Conservation (phyloP, 2,888 invertebrate genomes). For the Orthosia gracilis region DNA sequence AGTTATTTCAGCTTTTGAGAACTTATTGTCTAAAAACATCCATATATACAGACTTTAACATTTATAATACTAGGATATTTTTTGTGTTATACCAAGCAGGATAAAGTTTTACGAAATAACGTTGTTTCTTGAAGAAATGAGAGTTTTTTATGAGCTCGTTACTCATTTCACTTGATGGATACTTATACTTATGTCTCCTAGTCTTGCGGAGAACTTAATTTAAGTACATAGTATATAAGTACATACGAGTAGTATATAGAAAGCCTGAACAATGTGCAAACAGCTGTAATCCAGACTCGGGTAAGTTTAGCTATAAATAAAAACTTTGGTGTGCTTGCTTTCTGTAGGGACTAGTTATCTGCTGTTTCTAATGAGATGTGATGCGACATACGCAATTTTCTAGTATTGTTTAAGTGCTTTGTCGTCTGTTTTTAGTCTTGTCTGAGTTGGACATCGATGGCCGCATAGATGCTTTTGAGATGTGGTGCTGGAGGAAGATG, state of each 20-base stretch:
- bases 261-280: constrained; percentile 52
- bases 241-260: too few species aligned
- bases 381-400: constrained; percentile 32
- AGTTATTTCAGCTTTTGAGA: background rate
- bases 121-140: constrained; percentile 28
- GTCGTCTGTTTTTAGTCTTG: constrained; percentile 6
- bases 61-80: constrained; percentile 3
- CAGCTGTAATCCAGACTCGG: constrained; percentile 51
- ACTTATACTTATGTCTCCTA: constrained; percentile 47
- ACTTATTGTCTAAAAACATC: background rate
- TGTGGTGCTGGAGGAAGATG: too few species aligned
- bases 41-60: background rate
- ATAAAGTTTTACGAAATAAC: constrained; percentile 55
- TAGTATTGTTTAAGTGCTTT: constrained; percentile 32
- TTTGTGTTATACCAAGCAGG: constrained; percentile 52
- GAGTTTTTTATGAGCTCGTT: constrained; percentile 49
- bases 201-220: constrained; percentile 33
- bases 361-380: constrained; percentile 40
- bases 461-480: too few species aligned
- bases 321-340: constrained; percentile 52
- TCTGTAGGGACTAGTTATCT: background rate
- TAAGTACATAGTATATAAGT: constrained; percentile 27
- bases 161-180: constrained; percentile 42
- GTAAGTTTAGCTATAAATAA: constrained; percentile 66
- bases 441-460: background rate